Conservation (phyloP, 2,113 vertebrate genomes). For the Lontra canadensis region DNA sequence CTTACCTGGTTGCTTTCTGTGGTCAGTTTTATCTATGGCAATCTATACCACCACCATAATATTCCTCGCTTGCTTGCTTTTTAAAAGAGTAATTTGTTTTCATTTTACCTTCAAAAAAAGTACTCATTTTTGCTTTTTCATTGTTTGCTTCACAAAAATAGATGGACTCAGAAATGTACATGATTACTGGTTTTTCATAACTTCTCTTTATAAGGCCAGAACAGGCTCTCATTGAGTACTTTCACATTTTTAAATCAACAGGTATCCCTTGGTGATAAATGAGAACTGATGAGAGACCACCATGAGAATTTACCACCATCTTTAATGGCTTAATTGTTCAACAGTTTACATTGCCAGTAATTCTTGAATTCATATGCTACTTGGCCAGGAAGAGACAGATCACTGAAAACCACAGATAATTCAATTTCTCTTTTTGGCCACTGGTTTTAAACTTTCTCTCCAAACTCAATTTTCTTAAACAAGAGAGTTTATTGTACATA, state of each 20-base stretch:
- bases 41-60: background rate
- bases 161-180: background rate
- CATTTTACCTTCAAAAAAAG: constrained; percentile 47
- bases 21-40: background rate
- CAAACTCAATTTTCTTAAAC: background rate
- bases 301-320: background rate
- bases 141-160: background rate
- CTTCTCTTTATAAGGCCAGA: background rate
- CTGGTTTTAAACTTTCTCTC: constrained; percentile 12
- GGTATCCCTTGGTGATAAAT: constrained; percentile 12
- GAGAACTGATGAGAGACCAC: background rate
- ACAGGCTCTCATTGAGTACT: background rate
- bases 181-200: background rate
- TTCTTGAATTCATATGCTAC: background rate
- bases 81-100: constrained; percentile 8
- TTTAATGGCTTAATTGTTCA: background rate
- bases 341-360: background rate
- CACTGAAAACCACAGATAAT: constrained; percentile 25
- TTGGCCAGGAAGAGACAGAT: background rate
- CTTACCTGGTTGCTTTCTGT: background rate
- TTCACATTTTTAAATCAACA: constrained; percentile 35
- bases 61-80: background rate
- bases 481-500: background rate
- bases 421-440: background rate
- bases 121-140: background rate